phyloP scores from a whole-genome alignment of 2,113 vertebrate genomes.

The Sus scrofa region T2T-Sscrofa CM000820.6:30609001-30609500 shows the following conservation, averaged over 20 bases:
- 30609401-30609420: not conserved
- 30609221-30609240: rapidly evolving
- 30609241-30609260: not conserved
- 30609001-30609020: conserved; percentile 85
- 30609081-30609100: conserved; percentile 85
- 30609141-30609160: conserved; percentile 60
- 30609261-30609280: no score
- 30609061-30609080: conserved; percentile 85
- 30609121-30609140: conserved; percentile 75
- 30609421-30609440: not conserved
- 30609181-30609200: not conserved
- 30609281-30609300: not conserved
- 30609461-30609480: not conserved
- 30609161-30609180: not conserved
- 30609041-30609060: conserved; percentile 78
- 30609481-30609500: not conserved
- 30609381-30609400: not conserved
- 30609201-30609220: no score
- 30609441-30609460: not conserved
- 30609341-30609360: not conserved
- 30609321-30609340: not conserved
- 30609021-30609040: conserved; percentile 81
- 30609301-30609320: not conserved
- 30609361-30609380: not conserved
- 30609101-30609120: conserved; percentile 80